These are phyloP conservation scores for Apantesis nais DNA, from an alignment of 2,888 invertebrate species.

Conservation along the genomic window DNA sequence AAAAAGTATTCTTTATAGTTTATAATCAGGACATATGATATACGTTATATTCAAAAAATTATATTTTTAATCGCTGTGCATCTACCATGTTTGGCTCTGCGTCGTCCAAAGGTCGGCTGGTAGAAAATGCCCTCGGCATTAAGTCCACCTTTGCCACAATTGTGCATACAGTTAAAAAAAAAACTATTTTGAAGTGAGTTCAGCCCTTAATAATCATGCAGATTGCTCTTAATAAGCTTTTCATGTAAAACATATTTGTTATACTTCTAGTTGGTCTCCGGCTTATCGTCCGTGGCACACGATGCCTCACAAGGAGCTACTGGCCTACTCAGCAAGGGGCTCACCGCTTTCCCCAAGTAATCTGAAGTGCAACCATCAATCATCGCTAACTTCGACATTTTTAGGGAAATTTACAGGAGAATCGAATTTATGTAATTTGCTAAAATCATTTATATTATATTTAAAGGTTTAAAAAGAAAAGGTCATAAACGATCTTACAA, in stretches of 20 bases:
- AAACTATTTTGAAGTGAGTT: not conserved
- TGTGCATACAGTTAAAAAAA: too few relatives aligned
- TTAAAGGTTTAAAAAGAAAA: not conserved
- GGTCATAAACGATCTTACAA: not conserved
- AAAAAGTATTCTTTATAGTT: too few relatives aligned
- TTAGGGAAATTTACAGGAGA: conserved; percentile 52
- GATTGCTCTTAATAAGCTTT: not conserved
- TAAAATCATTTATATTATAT: not conserved
- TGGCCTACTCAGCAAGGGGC: conserved; percentile 82
- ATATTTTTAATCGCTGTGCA: too few relatives aligned
- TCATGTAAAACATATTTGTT: not conserved
- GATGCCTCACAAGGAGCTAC: conserved; percentile 79
- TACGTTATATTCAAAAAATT: too few relatives aligned
- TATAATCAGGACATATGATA: too few relatives aligned
- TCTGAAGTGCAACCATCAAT: conserved; percentile 25
- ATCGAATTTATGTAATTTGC: not conserved
- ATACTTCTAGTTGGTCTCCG: conserved; percentile 67
- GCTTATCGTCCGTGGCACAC: conserved; percentile 69
- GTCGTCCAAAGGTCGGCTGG: too few relatives aligned
- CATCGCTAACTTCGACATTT: conserved; percentile 38
- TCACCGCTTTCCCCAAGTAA: conserved; percentile 76
- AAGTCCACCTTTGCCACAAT: too few relatives aligned
- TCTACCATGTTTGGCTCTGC: too few relatives aligned
- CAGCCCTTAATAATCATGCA: too few relatives aligned
- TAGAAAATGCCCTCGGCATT: too few relatives aligned